Base-by-base conservation (phyloP, 2,888 invertebrate species). In the Calephelis perditalis region DNA sequence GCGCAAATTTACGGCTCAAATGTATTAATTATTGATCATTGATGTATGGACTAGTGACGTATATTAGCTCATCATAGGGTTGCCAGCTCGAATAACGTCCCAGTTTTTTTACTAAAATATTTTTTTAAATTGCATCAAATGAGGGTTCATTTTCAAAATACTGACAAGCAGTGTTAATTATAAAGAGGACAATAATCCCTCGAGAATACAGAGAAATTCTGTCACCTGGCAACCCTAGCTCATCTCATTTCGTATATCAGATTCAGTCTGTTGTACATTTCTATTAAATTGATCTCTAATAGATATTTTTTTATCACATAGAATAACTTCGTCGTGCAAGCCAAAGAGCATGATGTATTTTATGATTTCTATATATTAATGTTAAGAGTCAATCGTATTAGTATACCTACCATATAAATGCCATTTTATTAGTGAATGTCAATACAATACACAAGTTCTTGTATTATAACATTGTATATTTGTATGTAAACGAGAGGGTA, bases 321-420 rank as follows among this genome's bases (percentile, higher is more conserved):
- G 78, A 76, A 74, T 79, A 79, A 82, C 71, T 86, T 80, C 86
- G 86, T 88, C 89, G 87, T 89, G 88, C 89, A 88, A 86, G 87
- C 89, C 89, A 90, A 87, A 90, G 89, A 90, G 89, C 89, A 88
- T 89, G 89, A 89, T 87, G 88, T 86, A 82, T 87, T 88, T 82
- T 86, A 84, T 86, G 78, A 79, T 87, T 87, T 87, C 81, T 85
- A 80, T 85, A 86, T 79, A 82, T 79, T 79, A 84, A 81, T 79
- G 65, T 78, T 87, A 86, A 86, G 87, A 74, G 78, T 81, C 79
- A 78, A 75, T 84, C 79, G 76, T 82, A 70, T 81, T 83, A 82
- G 84, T 82, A 81, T 84, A 87, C 86, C 83, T 84, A 87, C 86
- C 83, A 82, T 80, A 78, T 84, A 81, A 86, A 87, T 86, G 89